Evolutionary conservation across 92 coral and sea anemone genomes (phyloP).

Genomic region (Porites rus): DNA sequence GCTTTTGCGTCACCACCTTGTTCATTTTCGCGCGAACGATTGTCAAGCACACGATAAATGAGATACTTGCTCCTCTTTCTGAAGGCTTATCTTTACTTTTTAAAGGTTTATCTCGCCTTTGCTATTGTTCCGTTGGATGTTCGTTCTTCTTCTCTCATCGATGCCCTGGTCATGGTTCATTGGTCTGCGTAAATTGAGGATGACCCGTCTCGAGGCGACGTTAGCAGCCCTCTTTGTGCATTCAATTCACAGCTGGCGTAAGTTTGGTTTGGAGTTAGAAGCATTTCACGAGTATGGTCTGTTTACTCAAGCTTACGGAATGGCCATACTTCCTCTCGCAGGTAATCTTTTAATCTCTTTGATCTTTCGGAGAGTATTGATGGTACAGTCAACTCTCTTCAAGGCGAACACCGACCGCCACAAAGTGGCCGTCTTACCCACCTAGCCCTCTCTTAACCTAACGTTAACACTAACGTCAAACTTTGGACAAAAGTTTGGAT

Average conservation of each 20-base stretch:
- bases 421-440: no score
- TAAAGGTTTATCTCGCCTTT: slow-evolving; percentile 65
- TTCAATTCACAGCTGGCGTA: slow-evolving; percentile 79
- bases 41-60: no score
- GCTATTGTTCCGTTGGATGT: slow-evolving; percentile 79
- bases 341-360: slow-evolving; percentile 26
- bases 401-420: no score
- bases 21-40: no score
- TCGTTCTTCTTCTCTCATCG: slow-evolving; percentile 58
- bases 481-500: no score
- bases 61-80: no score
- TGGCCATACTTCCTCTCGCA: slow-evolving; percentile 77
- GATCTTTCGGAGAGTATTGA: no score
- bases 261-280: slow-evolving; percentile 77
- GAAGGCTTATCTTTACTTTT: not conserved
- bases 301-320: slow-evolving; percentile 82
- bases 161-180: slow-evolving; percentile 82
- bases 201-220: slow-evolving; percentile 79
- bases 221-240: slow-evolving; percentile 57
- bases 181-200: slow-evolving; percentile 66
- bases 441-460: no score
- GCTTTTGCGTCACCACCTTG: no score
- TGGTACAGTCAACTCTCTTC: no score
- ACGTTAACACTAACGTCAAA: no score
- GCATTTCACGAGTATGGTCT: slow-evolving; percentile 80